A percentile compares a stretch with the other conserved stretches of the same genome.
phyloP scores from a whole-genome alignment of 2,113 vertebrate species.

The Mormyrus lacerda region DNA sequence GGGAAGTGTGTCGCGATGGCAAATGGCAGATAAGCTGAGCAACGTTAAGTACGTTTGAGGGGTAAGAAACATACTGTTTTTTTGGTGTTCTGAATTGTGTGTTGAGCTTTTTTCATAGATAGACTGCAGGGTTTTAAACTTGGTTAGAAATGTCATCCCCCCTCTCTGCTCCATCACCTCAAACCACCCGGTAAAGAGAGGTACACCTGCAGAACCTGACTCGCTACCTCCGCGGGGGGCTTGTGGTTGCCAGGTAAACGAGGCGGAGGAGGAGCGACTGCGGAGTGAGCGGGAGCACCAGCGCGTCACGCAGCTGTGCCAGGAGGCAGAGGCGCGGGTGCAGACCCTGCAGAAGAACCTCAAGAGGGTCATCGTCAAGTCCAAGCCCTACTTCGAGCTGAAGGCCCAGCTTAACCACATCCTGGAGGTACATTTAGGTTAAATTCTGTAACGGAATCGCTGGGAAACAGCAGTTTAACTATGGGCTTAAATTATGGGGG shows the following conservation, averaged over 20 bases:
- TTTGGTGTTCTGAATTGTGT: neutral
- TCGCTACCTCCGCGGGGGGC: neutral
- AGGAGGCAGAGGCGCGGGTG: conserved; percentile 81
- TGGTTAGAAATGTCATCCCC: neutral
- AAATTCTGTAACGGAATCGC: neutral
- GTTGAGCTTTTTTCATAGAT: neutral
- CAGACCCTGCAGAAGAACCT: conserved; percentile 84
- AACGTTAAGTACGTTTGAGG: neutral
- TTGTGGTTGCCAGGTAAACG: conserved; percentile 69
- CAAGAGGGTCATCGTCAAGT: conserved; percentile 80
- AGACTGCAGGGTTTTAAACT: neutral
- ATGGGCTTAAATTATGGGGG: neutral
- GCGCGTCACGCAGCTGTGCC: conserved; percentile 78
- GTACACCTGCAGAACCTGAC: neutral
- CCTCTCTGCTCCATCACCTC: too few relatives aligned
- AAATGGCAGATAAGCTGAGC: neutral
- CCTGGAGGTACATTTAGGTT: conserved; percentile 66
- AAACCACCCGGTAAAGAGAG: neutral
- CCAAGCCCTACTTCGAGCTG: conserved; percentile 88
- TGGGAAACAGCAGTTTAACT: neutral
- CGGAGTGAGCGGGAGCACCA: conserved; percentile 85
- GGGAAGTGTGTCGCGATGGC: neutral
- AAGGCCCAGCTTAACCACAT: conserved; percentile 91
- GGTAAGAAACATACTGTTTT: neutral
- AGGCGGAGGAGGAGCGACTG: conserved; percentile 84